Evolutionary conservation across 2,797 vertebrate genomes (phyloP).

Genomic region (Gouania willdenowi): DNA sequence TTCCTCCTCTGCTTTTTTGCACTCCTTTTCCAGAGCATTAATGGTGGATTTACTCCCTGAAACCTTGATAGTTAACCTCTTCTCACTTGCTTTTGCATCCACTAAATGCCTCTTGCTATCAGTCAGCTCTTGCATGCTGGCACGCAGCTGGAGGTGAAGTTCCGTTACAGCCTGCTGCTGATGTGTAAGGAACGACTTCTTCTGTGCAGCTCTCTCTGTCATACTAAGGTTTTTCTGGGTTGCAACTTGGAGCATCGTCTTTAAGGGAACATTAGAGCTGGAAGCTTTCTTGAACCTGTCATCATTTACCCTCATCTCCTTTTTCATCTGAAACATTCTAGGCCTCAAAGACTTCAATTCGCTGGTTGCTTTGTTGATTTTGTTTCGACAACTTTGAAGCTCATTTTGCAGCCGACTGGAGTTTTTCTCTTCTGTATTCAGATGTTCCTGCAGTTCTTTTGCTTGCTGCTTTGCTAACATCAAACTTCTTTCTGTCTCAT

Average conservation of each 20-base stretch:
- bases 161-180: conserved; percentile 86
- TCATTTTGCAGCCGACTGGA: conserved; percentile 79
- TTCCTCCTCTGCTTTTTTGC: conserved; percentile 72
- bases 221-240: conserved; percentile 76
- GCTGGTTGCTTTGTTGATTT: conserved; percentile 74
- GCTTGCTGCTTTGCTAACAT: conserved; percentile 72
- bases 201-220: conserved; percentile 83
- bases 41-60: conserved; percentile 72
- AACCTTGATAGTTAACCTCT: conserved; percentile 66
- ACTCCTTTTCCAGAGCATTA: conserved; percentile 64
- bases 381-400: too few relatives aligned
- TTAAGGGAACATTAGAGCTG: conserved; percentile 70
- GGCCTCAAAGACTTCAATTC: conserved; percentile 76
- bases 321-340: conserved; percentile 77
- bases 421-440: conserved; percentile 76
- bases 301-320: conserved; percentile 74
- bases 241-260: conserved; percentile 74
- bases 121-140: conserved; percentile 75
- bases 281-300: conserved; percentile 72
- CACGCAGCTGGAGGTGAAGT: conserved; percentile 72
- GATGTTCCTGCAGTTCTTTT: conserved; percentile 68
- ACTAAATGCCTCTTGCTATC: conserved; percentile 76
- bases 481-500: too few relatives aligned
- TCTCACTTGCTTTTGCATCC: conserved; percentile 73
- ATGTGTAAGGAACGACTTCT: conserved; percentile 84